phyloP scores from a whole-genome alignment of 2,888 invertebrate genomes.

The Agriopis marginaria region DNA sequence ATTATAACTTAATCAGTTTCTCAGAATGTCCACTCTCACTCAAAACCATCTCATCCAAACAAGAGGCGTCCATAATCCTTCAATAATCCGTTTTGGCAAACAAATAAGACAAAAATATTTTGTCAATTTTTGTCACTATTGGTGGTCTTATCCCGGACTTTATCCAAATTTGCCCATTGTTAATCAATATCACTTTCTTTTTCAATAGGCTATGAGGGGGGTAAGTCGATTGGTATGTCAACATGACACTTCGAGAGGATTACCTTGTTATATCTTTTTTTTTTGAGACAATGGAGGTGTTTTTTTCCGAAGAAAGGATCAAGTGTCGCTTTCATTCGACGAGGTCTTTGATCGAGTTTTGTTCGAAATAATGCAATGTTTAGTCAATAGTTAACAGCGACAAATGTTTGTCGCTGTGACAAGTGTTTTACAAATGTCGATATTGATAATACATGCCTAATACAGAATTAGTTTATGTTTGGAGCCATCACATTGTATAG shows the following conservation, averaged over 20 bases:
- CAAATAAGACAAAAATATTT: conserved; percentile 76
- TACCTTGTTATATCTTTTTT: conserved; percentile 53
- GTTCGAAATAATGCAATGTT: conserved; percentile 7
- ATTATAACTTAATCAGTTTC: background rate
- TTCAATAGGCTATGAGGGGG: conserved; percentile 61
- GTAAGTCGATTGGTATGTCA: conserved; percentile 74
- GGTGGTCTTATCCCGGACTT: conserved; percentile 73
- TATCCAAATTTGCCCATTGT: conserved; percentile 54
- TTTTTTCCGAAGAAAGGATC: conserved; percentile 24
- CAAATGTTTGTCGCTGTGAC: too few relatives aligned
- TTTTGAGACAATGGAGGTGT: conserved; percentile 48
- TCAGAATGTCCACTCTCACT: conserved; percentile 51
- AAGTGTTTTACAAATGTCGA: too few relatives aligned
- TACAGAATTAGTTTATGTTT: too few relatives aligned
- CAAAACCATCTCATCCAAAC: conserved; percentile 47
- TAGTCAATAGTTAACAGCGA: conserved; percentile 3
- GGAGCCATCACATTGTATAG: too few relatives aligned
- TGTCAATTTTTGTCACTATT: conserved; percentile 78
- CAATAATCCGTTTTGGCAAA: conserved; percentile 63
- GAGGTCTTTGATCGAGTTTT: conserved; percentile 12
- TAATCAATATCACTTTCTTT: conserved; percentile 65
- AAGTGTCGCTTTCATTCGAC: conserved; percentile 31
- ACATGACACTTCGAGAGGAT: conserved; percentile 68
- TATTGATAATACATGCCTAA: too few relatives aligned
- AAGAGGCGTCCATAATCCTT: conserved; percentile 61